Conservation (phyloP, 2,113 vertebrate genomes). For the Ovis aries region DNA sequence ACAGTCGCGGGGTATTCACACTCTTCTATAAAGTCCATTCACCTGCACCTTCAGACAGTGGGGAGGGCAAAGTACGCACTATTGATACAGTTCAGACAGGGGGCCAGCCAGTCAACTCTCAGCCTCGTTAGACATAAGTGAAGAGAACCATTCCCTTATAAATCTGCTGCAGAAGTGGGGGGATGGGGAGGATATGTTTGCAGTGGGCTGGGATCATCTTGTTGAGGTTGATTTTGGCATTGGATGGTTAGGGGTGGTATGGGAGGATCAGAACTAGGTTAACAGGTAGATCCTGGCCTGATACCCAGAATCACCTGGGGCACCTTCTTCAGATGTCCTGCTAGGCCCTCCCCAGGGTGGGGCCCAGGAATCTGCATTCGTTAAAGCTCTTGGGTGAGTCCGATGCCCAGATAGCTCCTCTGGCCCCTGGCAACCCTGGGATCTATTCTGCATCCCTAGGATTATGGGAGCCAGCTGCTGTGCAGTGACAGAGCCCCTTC, state of each 20-base stretch:
- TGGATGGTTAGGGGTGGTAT: not conserved
- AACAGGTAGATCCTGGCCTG: not conserved
- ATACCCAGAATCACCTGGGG: not conserved
- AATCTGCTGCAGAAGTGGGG: not conserved
- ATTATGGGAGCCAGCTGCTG: conserved; percentile 82
- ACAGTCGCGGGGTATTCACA: too few species aligned
- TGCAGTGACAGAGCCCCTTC: conserved; percentile 85
- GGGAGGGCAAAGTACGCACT: not conserved
- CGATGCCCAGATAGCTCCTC: not conserved
- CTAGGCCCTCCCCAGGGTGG: not conserved
- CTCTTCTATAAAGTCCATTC: not conserved
- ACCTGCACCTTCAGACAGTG: not conserved
- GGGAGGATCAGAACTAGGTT: not conserved
- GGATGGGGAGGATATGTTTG: not conserved
- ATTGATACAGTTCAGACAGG: not conserved
- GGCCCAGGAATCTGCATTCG: not conserved
- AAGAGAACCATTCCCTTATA: not conserved
- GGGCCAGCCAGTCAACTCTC: not conserved
- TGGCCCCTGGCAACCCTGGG: not conserved
- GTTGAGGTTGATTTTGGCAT: not conserved
- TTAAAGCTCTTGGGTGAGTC: not conserved
- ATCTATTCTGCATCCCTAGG: conserved; percentile 71
- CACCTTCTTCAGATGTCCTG: not conserved
- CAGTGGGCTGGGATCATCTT: too few species aligned
- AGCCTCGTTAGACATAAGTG: not conserved